phyloP scores from a whole-genome alignment of 2,797 vertebrate genomes.

The Odontamblyopus lacepedii region DNA sequence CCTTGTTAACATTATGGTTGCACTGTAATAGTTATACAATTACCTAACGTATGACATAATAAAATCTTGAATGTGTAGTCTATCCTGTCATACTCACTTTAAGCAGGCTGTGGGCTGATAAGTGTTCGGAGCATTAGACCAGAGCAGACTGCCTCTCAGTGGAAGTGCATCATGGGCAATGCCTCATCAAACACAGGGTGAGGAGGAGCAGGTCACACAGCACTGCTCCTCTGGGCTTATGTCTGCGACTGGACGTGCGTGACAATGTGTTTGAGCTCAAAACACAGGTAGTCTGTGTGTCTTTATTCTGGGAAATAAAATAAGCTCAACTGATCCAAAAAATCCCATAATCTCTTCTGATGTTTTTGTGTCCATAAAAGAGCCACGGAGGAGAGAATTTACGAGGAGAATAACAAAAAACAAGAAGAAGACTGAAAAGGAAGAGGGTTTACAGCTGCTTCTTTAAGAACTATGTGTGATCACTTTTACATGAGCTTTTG shows the following conservation, averaged over 20 bases:
- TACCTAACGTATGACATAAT: no score
- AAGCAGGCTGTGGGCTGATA: constrained; percentile 58
- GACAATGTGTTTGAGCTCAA: constrained; percentile 34
- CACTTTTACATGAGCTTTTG: constrained; percentile 12
- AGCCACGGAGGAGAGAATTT: constrained; percentile 50
- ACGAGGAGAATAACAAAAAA: constrained; percentile 46
- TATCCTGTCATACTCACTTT: constrained; percentile 25
- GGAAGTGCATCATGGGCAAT: constrained; percentile 61
- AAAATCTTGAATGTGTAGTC: no score
- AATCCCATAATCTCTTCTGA: constrained; percentile 57
- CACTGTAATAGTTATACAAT: no score
- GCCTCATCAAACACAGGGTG: constrained; percentile 58
- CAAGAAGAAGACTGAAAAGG: constrained; percentile 31
- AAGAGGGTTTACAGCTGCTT: constrained; percentile 50
- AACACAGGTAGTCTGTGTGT: constrained; percentile 19
- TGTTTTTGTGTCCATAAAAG: constrained; percentile 56
- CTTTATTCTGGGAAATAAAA: constrained; percentile 43
- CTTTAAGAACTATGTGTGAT: constrained; percentile 30
- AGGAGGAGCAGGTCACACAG: constrained; percentile 59
- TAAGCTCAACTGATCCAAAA: constrained; percentile 60
- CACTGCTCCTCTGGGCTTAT: constrained; percentile 46
- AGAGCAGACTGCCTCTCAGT: constrained; percentile 61
- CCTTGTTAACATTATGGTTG: no score
- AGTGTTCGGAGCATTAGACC: constrained; percentile 65
- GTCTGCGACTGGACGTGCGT: constrained; percentile 37